phyloP scores from a whole-genome alignment of 2,888 invertebrate species.

The Allacma fusca region DNA sequence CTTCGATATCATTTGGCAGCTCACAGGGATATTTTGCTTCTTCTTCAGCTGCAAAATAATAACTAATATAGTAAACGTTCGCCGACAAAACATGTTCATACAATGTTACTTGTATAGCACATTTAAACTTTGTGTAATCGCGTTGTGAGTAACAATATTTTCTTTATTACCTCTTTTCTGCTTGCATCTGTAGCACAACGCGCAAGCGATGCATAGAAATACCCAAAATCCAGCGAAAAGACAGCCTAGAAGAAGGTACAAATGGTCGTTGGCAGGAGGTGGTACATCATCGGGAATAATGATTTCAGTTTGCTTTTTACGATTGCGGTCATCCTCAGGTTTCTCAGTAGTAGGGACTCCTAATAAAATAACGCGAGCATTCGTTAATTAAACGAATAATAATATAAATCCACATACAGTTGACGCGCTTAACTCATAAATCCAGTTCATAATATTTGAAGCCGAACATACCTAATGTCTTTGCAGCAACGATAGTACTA shows the following conservation, averaged over 20 bases:
- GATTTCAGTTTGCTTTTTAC: slow-evolving; percentile 51
- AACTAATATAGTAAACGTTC: not conserved
- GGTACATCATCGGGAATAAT: slow-evolving; percentile 57
- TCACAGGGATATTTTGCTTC: slow-evolving; percentile 61
- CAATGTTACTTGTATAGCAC: no score
- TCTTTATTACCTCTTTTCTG: slow-evolving; percentile 56
- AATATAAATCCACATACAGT: no score
- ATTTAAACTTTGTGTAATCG: no score
- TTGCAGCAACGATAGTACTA: slow-evolving; percentile 75
- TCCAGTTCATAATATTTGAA: not conserved
- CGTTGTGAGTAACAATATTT: no score
- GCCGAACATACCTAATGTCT: slow-evolving; percentile 68
- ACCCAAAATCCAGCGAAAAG: slow-evolving; percentile 68
- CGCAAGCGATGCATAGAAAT: slow-evolving; percentile 63
- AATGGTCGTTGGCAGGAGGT: slow-evolving; percentile 61
- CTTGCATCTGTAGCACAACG: slow-evolving; percentile 60
- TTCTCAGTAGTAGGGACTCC: slow-evolving; percentile 58
- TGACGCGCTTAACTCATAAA: no score
- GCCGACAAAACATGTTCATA: no score
- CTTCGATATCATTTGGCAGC: slow-evolving; percentile 55
- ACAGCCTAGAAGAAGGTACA: slow-evolving; percentile 71
- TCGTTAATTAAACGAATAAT: not conserved
- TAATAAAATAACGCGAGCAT: slow-evolving; percentile 23
- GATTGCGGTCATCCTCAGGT: slow-evolving; percentile 55
- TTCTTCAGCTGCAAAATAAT: slow-evolving; percentile 58